Percentiles rank a stretch among this genome's conserved stretches.
Conservation (phyloP, 2,113 vertebrate species). For the Pao palembangensis region DNA sequence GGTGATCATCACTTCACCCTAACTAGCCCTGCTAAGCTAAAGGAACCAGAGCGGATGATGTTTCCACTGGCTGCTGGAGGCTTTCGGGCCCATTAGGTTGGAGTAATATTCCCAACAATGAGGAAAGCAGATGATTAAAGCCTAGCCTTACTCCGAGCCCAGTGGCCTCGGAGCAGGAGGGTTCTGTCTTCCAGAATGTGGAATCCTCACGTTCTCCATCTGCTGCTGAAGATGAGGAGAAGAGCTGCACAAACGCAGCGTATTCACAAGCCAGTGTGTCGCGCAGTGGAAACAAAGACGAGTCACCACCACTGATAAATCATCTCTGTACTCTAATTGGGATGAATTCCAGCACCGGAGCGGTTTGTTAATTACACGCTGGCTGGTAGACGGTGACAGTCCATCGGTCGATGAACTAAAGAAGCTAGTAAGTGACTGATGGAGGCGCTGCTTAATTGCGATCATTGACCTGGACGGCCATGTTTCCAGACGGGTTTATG, state of each 20-base stretch:
- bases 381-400: conserved; percentile 20
- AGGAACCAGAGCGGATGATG: no score
- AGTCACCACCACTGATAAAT: conserved; percentile 53
- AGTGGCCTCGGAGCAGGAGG: no score
- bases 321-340: conserved; percentile 48
- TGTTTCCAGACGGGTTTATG: not conserved
- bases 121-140: no score
- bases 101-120: no score
- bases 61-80: no score
- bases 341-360: conserved; percentile 42
- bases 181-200: no score
- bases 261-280: not conserved
- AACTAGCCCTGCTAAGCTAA: no score
- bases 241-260: not conserved
- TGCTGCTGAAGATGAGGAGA: no score
- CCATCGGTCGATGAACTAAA: conserved; percentile 33
- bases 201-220: no score
- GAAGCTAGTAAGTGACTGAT: conserved; percentile 15
- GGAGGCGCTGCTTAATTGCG: conserved; percentile 7
- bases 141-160: no score
- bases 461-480: conserved; percentile 1
- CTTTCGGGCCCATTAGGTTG: no score
- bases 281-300: conserved; percentile 23
- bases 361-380: conserved; percentile 36
- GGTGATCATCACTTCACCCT: no score